Conservation (phyloP, 37 sponge, comb jelly and placozoan genomes). For the Hormiphora californensis region DNA sequence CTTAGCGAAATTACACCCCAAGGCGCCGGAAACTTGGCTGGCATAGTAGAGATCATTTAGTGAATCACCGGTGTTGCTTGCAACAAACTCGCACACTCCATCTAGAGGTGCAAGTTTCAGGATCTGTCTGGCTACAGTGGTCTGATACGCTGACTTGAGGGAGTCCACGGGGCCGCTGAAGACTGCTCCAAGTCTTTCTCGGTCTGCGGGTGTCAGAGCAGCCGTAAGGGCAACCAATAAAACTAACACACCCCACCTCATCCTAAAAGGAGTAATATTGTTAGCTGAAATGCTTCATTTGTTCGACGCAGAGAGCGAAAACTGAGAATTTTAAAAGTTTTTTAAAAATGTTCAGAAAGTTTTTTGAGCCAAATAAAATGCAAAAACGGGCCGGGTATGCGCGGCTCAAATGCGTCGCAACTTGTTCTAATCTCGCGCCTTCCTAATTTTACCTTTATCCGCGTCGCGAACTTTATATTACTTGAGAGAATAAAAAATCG, state of each 20-base stretch:
- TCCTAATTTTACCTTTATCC: too few species aligned
- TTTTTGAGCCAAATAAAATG: too few species aligned
- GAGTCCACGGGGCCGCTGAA: background rate
- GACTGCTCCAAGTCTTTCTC: background rate
- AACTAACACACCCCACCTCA: background rate
- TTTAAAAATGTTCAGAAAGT: too few species aligned
- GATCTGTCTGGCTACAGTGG: background rate
- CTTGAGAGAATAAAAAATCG: too few species aligned
- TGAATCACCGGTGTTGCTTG: background rate
- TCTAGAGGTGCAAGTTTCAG: background rate
- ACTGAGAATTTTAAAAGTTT: too few species aligned
- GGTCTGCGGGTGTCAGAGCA: background rate
- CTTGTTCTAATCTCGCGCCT: too few species aligned
- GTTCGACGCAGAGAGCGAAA: too few species aligned
- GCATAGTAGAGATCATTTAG: conserved; percentile 11
- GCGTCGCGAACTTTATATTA: too few species aligned
- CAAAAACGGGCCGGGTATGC: too few species aligned
- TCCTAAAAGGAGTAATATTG: too few species aligned
- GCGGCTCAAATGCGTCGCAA: too few species aligned
- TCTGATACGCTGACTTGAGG: conserved; percentile 13
- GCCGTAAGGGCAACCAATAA: background rate
- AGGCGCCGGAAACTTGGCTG: background rate
- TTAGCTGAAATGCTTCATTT: too few species aligned
- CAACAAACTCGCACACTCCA: background rate
- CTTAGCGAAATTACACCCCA: background rate